Evolutionary conservation across 2,888 invertebrate species (phyloP).

Genomic region (Thymelicus sylvestris): DNA sequence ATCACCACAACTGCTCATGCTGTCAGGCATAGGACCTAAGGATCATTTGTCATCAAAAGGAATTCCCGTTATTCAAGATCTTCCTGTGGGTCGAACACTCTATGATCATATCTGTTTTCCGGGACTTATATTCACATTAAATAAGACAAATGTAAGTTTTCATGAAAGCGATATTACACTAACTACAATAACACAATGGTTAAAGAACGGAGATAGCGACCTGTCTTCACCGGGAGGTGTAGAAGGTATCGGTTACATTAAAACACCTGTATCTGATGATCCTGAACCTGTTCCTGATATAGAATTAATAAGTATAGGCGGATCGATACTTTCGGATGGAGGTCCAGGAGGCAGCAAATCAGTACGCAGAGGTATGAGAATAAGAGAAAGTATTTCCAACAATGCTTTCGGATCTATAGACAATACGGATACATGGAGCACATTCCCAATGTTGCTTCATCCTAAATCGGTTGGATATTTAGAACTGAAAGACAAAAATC

Average conservation of each 20-base stretch:
- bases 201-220: slow-evolving; percentile 71
- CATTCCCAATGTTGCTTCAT: slow-evolving; percentile 89
- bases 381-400: slow-evolving; percentile 82
- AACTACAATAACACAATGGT: slow-evolving; percentile 56
- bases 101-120: slow-evolving; percentile 86
- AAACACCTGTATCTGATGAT: slow-evolving; percentile 83
- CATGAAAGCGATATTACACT: slow-evolving; percentile 57
- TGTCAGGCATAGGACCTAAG: slow-evolving; percentile 89
- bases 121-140: slow-evolving; percentile 72
- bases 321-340: slow-evolving; percentile 86
- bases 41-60: slow-evolving; percentile 80
- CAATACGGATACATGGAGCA: slow-evolving; percentile 83
- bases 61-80: slow-evolving; percentile 85
- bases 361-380: slow-evolving; percentile 82
- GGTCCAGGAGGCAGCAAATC: slow-evolving; percentile 67
- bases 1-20: slow-evolving; percentile 95
- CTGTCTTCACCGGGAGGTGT: slow-evolving; percentile 86
- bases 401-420: slow-evolving; percentile 83
- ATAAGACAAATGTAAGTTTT: slow-evolving; percentile 66
- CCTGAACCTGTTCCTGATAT: slow-evolving; percentile 87
- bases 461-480: slow-evolving; percentile 90
- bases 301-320: slow-evolving; percentile 86
- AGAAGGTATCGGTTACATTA: slow-evolving; percentile 87
- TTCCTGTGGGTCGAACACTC: slow-evolving; percentile 88
- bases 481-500: slow-evolving; percentile 88